phyloP scores from a whole-genome alignment of 2,113 vertebrate genomes.

The Gorsachius goisagi region DNA sequence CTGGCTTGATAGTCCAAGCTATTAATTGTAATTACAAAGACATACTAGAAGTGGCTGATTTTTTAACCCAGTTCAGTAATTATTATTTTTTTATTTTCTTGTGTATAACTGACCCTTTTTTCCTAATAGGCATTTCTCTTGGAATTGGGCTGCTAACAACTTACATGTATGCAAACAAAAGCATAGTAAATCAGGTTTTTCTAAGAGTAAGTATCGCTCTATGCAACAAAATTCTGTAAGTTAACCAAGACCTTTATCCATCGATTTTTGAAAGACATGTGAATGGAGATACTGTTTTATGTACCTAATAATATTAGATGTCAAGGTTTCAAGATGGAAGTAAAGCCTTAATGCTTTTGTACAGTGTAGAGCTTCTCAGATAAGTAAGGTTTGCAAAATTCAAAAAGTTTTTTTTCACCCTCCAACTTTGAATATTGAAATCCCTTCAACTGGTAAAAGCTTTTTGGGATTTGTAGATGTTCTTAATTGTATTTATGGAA shows the following conservation, averaged over 20 bases:
- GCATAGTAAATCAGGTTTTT: constrained; percentile 95
- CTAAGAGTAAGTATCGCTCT: constrained; percentile 87
- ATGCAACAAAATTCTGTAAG: constrained; percentile 36
- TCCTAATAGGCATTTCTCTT: constrained; percentile 91
- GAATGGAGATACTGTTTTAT: background rate
- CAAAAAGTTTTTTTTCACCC: background rate
- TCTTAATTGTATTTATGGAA: background rate
- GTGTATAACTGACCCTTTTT: constrained; percentile 76
- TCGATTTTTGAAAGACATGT: constrained; percentile 28
- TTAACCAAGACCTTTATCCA: constrained; percentile 36
- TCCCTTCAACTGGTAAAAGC: background rate
- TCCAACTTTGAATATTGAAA: background rate
- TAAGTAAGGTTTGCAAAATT: background rate
- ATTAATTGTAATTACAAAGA: constrained; percentile 41
- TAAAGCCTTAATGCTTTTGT: background rate
- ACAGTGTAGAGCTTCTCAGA: background rate
- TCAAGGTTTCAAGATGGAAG: background rate
- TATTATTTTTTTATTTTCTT: background rate
- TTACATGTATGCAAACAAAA: constrained; percentile 96
- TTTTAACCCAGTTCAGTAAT: constrained; percentile 36
- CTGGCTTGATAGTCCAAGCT: constrained; percentile 18
- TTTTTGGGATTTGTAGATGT: background rate
- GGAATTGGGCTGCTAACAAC: constrained; percentile 94
- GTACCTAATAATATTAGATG: background rate
- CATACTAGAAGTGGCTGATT: background rate